A percentile compares a stretch with the other conserved stretches of the same genome.
Conservation (phyloP, 2,797 vertebrate species). For the Esox lucius region DNA sequence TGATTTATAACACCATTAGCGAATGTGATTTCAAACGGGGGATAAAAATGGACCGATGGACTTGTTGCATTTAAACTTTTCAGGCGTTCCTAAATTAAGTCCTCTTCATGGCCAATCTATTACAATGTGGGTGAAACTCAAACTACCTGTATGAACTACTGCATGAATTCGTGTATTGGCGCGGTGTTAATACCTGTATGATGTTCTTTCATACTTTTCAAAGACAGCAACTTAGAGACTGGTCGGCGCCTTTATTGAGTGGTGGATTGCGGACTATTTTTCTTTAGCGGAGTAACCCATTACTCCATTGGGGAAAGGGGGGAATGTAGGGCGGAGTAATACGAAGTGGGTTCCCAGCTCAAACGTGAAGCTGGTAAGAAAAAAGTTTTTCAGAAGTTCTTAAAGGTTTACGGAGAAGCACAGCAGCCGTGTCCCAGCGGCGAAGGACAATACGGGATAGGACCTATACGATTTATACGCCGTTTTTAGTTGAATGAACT, state of each 20-base stretch:
- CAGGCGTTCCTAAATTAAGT: neutral
- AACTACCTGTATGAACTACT: too few relatives aligned
- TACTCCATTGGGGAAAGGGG: conserved; percentile 1
- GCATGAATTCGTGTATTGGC: too few relatives aligned
- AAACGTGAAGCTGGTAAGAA: conserved; percentile 57
- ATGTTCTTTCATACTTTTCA: neutral
- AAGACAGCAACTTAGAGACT: neutral
- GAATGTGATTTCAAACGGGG: neutral
- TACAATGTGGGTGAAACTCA: too few relatives aligned
- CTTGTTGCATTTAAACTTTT: neutral
- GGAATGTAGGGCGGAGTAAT: conserved; percentile 70
- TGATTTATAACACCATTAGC: neutral
- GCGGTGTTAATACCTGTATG: too few relatives aligned
- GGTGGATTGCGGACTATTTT: conserved; percentile 32
- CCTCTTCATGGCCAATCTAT: neutral
- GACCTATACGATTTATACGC: conserved; percentile 49
- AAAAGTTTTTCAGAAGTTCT: conserved; percentile 78
- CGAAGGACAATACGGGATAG: conserved; percentile 69
- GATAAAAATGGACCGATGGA: neutral
- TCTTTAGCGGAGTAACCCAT: conserved; percentile 49
- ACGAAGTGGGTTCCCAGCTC: conserved; percentile 31
- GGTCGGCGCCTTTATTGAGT: neutral
- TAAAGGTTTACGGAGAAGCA: conserved; percentile 68
- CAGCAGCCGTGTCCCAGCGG: conserved; percentile 72
- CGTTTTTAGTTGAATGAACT: conserved; percentile 36